Evolutionary conservation across 2,888 invertebrate species (phyloP).

Genomic region (Lacanobia oleracea): DNA sequence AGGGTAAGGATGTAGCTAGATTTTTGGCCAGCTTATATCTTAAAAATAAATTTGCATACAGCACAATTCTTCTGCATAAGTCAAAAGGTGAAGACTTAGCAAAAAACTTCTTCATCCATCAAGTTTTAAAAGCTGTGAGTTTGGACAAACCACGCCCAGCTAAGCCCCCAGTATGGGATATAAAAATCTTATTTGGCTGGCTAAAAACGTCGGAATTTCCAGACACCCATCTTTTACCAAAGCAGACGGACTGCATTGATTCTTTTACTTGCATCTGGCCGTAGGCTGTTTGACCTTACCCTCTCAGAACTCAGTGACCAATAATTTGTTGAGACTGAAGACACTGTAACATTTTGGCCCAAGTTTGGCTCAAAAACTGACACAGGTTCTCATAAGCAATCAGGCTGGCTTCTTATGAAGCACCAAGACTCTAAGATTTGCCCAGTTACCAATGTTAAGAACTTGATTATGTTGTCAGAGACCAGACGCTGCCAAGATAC

Average conservation of each 20-base stretch:
- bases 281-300: conserved; percentile 8
- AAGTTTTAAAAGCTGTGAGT: conserved; percentile 37
- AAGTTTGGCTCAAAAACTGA: conserved; percentile 2
- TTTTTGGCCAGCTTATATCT: too few relatives aligned
- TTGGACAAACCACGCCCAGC: conserved; percentile 7
- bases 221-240: conserved; percentile 22
- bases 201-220: background rate
- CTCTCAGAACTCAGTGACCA: conserved; percentile 30
- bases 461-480: background rate
- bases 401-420: conserved; percentile 1
- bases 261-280: conserved; percentile 37
- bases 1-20: too few relatives aligned
- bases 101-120: conserved; percentile 20
- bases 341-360: conserved; percentile 4
- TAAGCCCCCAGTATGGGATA: conserved; percentile 13
- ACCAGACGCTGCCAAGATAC: background rate
- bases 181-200: conserved; percentile 37
- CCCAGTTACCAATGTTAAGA: background rate
- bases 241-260: conserved; percentile 38
- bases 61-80: conserved; percentile 24
- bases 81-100: conserved; percentile 1
- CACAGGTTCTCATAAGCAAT: background rate
- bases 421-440: conserved; percentile 8
- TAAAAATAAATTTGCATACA: too few relatives aligned
- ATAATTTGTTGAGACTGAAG: background rate